Percentiles rank a stretch among this genome's conserved stretches.
phyloP scores from a whole-genome alignment of 2,113 vertebrate genomes.

The Jacana jacana region DNA sequence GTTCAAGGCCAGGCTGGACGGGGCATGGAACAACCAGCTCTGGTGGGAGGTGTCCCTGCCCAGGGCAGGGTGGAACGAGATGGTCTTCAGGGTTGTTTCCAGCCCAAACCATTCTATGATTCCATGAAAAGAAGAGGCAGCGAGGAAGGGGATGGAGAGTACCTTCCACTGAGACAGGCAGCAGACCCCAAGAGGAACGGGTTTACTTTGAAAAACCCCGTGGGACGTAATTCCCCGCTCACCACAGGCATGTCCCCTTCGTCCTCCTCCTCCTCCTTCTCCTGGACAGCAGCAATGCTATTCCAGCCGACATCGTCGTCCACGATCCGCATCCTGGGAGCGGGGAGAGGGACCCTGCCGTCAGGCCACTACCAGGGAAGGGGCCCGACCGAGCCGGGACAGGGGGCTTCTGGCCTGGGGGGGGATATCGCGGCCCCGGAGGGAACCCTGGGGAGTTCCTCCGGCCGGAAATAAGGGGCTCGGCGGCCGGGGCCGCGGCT shows the following conservation, averaged over 20 bases:
- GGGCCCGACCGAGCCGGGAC: not conserved
- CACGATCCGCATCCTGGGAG: constrained; percentile 89
- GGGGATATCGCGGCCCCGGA: not conserved
- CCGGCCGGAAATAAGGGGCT: not conserved
- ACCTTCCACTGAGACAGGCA: not conserved
- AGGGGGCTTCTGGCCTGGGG: no score
- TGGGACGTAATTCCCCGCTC: not conserved
- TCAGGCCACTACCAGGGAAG: not conserved
- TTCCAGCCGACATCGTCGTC: constrained; percentile 93
- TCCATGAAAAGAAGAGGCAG: not conserved
- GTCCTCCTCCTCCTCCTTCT: constrained; percentile 85
- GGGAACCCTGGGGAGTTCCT: not conserved
- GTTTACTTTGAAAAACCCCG: rapidly evolving
- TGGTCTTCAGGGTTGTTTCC: not conserved
- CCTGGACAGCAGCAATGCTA: constrained; percentile 71
- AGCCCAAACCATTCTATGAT: not conserved
- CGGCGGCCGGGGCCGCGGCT: not conserved
- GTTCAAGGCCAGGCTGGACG: not conserved
- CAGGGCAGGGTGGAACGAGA: not conserved
- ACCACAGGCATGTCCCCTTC: constrained; percentile 82
- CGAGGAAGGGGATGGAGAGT: rapidly evolving
- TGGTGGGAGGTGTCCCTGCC: not conserved
- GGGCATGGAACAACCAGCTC: not conserved
- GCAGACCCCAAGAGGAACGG: rapidly evolving
- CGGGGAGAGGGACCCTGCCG: not conserved